These are phyloP conservation scores for Dione juno DNA, from an alignment of 2,888 invertebrate species.

Conservation along the genomic window DNA sequence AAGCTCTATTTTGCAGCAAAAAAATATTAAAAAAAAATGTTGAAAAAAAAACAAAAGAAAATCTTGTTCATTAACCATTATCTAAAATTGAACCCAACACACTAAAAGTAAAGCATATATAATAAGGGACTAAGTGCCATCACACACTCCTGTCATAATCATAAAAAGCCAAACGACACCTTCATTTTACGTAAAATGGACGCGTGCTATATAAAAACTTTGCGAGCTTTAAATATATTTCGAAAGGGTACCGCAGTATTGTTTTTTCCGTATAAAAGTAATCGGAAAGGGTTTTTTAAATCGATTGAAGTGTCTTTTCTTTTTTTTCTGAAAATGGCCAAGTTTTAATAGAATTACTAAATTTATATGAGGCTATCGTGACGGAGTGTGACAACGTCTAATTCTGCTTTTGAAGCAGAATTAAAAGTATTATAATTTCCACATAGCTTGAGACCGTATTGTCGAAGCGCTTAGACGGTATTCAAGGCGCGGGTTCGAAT, in stretches of 20 bases:
- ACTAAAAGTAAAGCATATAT: conserved; percentile 17
- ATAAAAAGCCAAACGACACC: conserved; percentile 22
- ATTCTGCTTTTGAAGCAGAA: too few species aligned
- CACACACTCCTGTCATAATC: conserved; percentile 18
- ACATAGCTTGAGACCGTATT: too few species aligned
- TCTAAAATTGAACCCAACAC: neutral
- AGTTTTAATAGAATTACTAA: too few species aligned
- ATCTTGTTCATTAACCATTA: conserved; percentile 1
- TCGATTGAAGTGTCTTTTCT: too few species aligned
- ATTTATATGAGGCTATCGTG: too few species aligned
- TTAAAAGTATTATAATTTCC: too few species aligned
- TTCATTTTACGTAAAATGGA: conserved; percentile 16
- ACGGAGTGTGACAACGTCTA: too few species aligned
- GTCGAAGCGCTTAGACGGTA: too few species aligned
- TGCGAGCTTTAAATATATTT: conserved; percentile 14
- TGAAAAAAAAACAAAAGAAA: neutral
- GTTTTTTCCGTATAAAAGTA: neutral
- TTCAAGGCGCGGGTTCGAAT: too few species aligned
- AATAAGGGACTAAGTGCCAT: conserved; percentile 19
- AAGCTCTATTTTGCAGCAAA: too few species aligned
- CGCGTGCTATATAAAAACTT: conserved; percentile 1
- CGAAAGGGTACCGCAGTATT: neutral
- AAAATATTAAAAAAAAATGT: too few species aligned
- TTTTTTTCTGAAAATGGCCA: too few species aligned
- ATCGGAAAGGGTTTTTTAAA: neutral